These are phyloP conservation scores for Sisor rabdophorus DNA, from an alignment of 2,113 vertebrate genomes.

Conservation along the genomic window DNA sequence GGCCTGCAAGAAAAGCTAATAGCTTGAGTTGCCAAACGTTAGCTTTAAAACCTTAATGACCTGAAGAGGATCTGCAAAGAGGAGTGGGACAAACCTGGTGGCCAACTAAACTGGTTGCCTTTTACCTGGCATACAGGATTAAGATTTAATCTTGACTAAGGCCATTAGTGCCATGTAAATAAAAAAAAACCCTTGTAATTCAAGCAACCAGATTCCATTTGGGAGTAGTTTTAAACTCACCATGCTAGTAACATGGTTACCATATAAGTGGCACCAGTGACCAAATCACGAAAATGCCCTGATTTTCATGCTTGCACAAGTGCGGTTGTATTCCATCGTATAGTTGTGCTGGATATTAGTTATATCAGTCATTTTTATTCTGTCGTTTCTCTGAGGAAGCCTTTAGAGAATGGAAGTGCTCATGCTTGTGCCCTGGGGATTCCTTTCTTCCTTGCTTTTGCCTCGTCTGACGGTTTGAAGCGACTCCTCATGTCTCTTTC, in stretches of 20 bases:
- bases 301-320: not conserved
- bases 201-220: not conserved
- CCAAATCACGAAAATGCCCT: not conserved
- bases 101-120: too few species aligned
- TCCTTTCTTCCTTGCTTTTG: constrained; percentile 7
- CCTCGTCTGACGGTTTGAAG: constrained; percentile 15
- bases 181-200: not conserved
- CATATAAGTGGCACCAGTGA: not conserved
- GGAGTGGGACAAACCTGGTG: too few species aligned
- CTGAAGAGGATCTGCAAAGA: too few species aligned
- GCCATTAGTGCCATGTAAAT: not conserved
- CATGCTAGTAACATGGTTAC: not conserved
- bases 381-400: not conserved
- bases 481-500: constrained; percentile 18
- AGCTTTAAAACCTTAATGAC: too few species aligned
- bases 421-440: not conserved
- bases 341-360: not conserved
- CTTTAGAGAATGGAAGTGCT: constrained; percentile 18
- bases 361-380: constrained; percentile 6
- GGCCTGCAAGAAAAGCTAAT: too few species aligned
- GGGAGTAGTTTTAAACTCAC: not conserved
- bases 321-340: not conserved
- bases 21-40: too few species aligned
- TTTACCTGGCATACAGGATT: too few species aligned
- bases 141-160: not conserved